Conservation (phyloP, 1,140 invertebrate genomes). For the Diachasmimorpha longicaudata region DNA sequence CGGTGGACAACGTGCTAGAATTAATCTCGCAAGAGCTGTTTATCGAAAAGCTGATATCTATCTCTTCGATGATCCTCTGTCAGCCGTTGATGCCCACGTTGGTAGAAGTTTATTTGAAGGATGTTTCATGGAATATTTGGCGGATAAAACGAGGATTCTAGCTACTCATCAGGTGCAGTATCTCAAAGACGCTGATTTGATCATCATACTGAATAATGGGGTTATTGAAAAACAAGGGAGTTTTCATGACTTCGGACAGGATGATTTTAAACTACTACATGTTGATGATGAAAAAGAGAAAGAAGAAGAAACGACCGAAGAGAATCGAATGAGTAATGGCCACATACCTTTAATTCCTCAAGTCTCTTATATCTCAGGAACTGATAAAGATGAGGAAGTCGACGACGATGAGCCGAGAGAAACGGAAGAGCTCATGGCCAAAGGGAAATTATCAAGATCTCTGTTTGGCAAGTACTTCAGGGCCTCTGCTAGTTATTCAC, state of each 20-base stretch:
- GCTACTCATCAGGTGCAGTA: slow-evolving; percentile 85
- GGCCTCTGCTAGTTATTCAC: slow-evolving; percentile 62
- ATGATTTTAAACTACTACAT: slow-evolving; percentile 18
- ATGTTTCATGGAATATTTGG: slow-evolving; percentile 55
- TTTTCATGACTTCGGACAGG: slow-evolving; percentile 16
- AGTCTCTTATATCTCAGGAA: not conserved
- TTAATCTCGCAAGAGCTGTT: slow-evolving; percentile 64
- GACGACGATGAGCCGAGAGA: slow-evolving; percentile 60
- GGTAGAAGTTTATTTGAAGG: slow-evolving; percentile 55
- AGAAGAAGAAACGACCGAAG: not conserved
- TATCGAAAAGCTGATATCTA: slow-evolving; percentile 66
- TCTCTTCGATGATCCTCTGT: slow-evolving; percentile 66
- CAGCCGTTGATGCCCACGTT: slow-evolving; percentile 66
- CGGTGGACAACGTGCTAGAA: slow-evolving; percentile 76
- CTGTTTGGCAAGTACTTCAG: slow-evolving; percentile 65
- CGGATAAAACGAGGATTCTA: slow-evolving; percentile 68
- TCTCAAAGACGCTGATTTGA: slow-evolving; percentile 72
- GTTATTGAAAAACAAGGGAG: slow-evolving; percentile 42
- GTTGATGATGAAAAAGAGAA: not conserved
- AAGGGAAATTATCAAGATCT: slow-evolving; percentile 64
- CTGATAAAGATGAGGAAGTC: slow-evolving; percentile 41
- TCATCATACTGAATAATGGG: slow-evolving; percentile 75
- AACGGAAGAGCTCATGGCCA: slow-evolving; percentile 65
- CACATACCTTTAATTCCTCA: not conserved
- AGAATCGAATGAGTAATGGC: not conserved